phyloP scores from a whole-genome alignment of 1,140 invertebrate genomes.

The Drosophila jambulina region DNA sequence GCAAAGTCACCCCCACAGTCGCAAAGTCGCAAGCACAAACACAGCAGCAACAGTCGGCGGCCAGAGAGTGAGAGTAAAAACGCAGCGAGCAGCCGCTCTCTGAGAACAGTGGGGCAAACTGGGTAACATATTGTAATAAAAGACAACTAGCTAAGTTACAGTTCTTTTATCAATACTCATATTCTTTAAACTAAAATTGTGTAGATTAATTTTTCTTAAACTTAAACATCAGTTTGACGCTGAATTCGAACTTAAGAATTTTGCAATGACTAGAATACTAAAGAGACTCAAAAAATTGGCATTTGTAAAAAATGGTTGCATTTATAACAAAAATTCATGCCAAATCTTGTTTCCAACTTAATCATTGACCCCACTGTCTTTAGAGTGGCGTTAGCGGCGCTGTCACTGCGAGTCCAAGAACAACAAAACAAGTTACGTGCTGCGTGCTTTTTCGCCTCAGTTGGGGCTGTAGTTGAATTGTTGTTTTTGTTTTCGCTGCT shows the following conservation, averaged over 20 bases:
- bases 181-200: too few relatives aligned
- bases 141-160: background rate
- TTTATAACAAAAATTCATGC: too few relatives aligned
- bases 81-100: conserved; percentile 63
- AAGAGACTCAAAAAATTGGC: too few relatives aligned
- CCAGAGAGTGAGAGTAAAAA: conserved; percentile 65
- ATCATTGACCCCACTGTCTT: conserved; percentile 9
- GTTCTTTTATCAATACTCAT: too few relatives aligned
- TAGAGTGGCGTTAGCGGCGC: conserved; percentile 19
- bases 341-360: background rate
- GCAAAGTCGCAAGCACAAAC: conserved; percentile 30
- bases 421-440: conserved; percentile 38
- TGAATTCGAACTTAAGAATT: too few relatives aligned
- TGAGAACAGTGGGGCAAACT: conserved; percentile 5
- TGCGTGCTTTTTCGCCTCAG: conserved; percentile 36
- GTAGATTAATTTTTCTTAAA: too few relatives aligned
- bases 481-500: conserved; percentile 21
- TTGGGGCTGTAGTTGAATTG: conserved; percentile 18
- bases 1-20: conserved; percentile 35
- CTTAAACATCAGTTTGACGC: too few relatives aligned
- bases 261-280: too few relatives aligned
- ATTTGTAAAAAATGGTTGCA: too few relatives aligned
- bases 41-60: conserved; percentile 56
- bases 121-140: background rate
- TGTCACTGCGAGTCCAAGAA: conserved; percentile 28